A percentile compares a stretch with the other conserved stretches of the same genome.
Evolutionary conservation across 1,140 invertebrate species (phyloP).

Genomic region (Oscheius sp.): DNA sequence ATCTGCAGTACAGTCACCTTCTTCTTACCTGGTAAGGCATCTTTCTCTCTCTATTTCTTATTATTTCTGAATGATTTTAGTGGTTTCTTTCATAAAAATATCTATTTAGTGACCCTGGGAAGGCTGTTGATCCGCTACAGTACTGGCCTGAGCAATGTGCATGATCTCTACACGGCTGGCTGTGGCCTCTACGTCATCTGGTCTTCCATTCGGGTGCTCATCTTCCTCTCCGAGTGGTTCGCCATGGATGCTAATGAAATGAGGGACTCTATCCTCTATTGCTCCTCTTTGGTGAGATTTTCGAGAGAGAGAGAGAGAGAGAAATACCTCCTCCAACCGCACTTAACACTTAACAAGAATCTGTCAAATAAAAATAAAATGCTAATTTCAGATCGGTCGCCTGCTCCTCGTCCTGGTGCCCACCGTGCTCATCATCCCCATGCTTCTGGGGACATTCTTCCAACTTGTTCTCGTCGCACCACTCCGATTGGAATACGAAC

Average conservation of each 20-base stretch:
- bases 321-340: too few relatives aligned
- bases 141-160: constrained; percentile 38
- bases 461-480: constrained; percentile 85
- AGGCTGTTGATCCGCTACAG: constrained; percentile 39
- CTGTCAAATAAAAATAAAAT: too few relatives aligned
- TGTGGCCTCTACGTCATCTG: constrained; percentile 34
- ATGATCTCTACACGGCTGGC: constrained; percentile 39
- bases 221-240: constrained; percentile 69
- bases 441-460: constrained; percentile 74
- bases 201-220: constrained; percentile 74
- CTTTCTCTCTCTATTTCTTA: constrained; percentile 40
- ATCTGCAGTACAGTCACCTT: constrained; percentile 77
- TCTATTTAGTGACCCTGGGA: constrained; percentile 55
- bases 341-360: too few relatives aligned
- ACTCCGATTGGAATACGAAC: constrained; percentile 82
- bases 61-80: constrained; percentile 16
- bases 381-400: constrained; percentile 7
- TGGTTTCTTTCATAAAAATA: neutral
- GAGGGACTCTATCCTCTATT: neutral
- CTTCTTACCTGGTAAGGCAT: constrained; percentile 74
- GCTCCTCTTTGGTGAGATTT: constrained; percentile 7
- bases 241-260: neutral
- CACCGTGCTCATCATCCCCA: constrained; percentile 82
- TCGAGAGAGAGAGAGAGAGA: too few relatives aligned
- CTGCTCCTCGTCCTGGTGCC: constrained; percentile 66